These are phyloP conservation scores for Halocynthia aurantium DNA, from an alignment of 23 tunicate species.

Conservation along the genomic window DNA sequence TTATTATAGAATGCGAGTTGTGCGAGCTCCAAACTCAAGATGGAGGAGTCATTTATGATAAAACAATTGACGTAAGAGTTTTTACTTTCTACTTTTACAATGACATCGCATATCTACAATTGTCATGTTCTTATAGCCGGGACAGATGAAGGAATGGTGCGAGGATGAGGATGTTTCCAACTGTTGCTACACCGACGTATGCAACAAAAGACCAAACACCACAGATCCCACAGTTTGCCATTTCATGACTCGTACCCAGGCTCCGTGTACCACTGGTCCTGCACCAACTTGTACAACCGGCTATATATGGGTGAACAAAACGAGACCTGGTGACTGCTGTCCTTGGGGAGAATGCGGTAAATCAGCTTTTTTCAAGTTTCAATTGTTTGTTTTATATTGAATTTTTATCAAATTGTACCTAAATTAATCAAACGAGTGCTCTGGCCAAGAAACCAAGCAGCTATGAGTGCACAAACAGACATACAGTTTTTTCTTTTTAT, in stretches of 20 bases:
- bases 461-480: too few relatives aligned
- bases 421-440: too few relatives aligned
- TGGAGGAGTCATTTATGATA: neutral
- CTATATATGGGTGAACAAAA: constrained; percentile 41
- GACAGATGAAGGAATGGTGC: constrained; percentile 7
- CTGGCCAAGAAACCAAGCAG: too few relatives aligned
- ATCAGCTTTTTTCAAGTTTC: neutral
- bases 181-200: constrained; percentile 55
- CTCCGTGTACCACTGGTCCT: constrained; percentile 40
- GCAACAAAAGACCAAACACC: constrained; percentile 9
- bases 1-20: constrained; percentile 6
- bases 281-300: constrained; percentile 48
- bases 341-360: constrained; percentile 62
- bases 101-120: neutral
- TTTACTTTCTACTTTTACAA: neutral
- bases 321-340: constrained; percentile 44
- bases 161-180: constrained; percentile 31
- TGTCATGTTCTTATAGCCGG: too few relatives aligned
- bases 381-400: neutral
- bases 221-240: constrained; percentile 25
- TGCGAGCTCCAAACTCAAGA: constrained; percentile 1
- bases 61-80: constrained; percentile 14
- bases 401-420: neutral
- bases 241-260: constrained; percentile 9
- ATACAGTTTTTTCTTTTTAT: neutral